phyloP scores from a whole-genome alignment of 1,140 invertebrate species.

The Danaus melanippus region DNA sequence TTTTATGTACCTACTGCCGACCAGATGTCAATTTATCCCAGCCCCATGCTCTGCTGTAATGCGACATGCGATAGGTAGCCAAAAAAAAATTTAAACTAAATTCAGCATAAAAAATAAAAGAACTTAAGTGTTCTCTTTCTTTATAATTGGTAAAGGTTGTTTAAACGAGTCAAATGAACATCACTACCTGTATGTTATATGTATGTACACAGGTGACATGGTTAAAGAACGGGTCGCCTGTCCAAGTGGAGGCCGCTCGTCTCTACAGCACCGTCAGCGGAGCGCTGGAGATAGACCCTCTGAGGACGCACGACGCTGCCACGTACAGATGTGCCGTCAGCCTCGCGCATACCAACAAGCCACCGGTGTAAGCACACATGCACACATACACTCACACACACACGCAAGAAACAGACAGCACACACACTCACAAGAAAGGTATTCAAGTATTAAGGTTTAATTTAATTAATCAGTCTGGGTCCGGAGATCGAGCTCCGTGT shows the following conservation, averaged over 20 bases:
- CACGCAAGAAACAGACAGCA: too few species aligned
- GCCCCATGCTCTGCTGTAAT: too few species aligned
- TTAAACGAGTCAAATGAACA: neutral
- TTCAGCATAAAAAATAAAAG: too few species aligned
- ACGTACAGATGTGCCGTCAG: slow-evolving; percentile 82
- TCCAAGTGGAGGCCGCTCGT: slow-evolving; percentile 72
- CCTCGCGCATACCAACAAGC: slow-evolving; percentile 33
- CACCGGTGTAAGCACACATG: slow-evolving; percentile 11
- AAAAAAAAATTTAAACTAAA: too few species aligned
- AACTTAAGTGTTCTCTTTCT: too few species aligned
- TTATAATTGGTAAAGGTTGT: too few species aligned
- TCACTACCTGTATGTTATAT: slow-evolving; percentile 35
- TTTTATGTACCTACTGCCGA: too few species aligned
- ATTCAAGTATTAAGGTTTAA: too few species aligned
- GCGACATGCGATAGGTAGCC: too few species aligned
- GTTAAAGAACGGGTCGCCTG: slow-evolving; percentile 70
- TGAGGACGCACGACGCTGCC: slow-evolving; percentile 81
- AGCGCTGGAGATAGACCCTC: slow-evolving; percentile 87
- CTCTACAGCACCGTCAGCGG: slow-evolving; percentile 88
- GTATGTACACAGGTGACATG: slow-evolving; percentile 77
- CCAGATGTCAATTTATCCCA: too few species aligned
- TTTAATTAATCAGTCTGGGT: slow-evolving; percentile 29
- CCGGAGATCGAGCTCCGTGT: slow-evolving; percentile 48
- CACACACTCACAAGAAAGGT: too few species aligned
- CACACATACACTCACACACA: neutral